Base-by-base conservation (phyloP, 2,113 vertebrate species). In the Synchiropus splendidus region DNA sequence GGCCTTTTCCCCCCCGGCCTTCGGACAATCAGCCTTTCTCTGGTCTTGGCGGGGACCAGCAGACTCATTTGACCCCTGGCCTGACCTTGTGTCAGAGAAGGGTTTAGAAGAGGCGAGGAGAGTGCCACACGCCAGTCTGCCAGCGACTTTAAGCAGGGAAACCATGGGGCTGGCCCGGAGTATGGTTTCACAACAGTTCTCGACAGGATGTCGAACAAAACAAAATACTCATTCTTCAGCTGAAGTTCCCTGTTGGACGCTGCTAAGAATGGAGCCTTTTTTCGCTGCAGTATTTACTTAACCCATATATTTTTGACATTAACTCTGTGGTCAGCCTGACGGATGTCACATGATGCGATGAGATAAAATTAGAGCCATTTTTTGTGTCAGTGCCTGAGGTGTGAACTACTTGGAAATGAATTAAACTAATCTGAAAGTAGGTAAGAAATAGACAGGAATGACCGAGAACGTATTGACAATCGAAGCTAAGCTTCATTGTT, bases 11-110 rank as follows among this genome's bases (percentile, higher is more conserved):
- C 70, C 55, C 10, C 39, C 41, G 48, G 55, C 58, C 64, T 21
- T 45, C 63, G 63, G 58, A 82, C 79, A 82, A 79, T 75, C 72
- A 59, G 41, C 58, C 67, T 59, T 79, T 82, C 72, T 79, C 58
- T 42, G 21, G 51, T 42, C 45, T 58, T 60, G 44, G 51, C 55
- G 21, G 36, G 61, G 67, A 71, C 72, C 67, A 69, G 51, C 59
- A 44, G 39, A 54, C 70, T 55, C 72, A 67, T 75, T 78, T 79
- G 73, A 82, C 77, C 77, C 39, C 62, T 51, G 53, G 50, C 62
- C 66, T 74, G 72, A 82, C 75, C 75, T 54, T 2, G 38, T 68
- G 79, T 74, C 68, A 65, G 63, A 46, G 38, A 9, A 45, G 40
- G 58, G 48, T 61, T 49, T 21, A 39, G 54, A 42, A 36, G 69